phyloP scores from a whole-genome alignment of 2,113 vertebrate species.

The Verasper variegatus region DNA sequence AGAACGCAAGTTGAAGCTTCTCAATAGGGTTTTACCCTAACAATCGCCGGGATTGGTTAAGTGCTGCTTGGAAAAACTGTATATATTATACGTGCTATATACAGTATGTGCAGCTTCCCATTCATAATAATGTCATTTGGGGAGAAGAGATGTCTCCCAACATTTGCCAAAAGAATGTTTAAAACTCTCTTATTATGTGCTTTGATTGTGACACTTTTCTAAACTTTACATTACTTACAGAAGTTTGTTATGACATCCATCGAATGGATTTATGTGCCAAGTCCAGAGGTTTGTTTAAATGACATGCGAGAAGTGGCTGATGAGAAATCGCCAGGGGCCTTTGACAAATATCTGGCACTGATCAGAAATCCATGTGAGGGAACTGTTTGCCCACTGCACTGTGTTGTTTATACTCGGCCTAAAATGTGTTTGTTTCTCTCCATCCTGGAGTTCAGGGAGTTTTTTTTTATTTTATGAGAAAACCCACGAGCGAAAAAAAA shows the following conservation, averaged over 20 bases:
- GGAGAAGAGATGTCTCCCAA: constrained; percentile 4
- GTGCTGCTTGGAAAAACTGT: background rate
- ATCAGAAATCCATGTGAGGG: constrained; percentile 42
- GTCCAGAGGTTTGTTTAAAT: constrained; percentile 61
- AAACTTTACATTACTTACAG: constrained; percentile 59
- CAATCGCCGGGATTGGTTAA: background rate
- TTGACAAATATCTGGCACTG: constrained; percentile 51
- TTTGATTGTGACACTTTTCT: constrained; percentile 52
- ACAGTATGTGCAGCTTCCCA: background rate
- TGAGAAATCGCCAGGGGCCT: background rate
- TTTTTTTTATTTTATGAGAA: constrained; percentile 26
- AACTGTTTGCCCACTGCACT: constrained; percentile 12
- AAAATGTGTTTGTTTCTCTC: constrained; percentile 46
- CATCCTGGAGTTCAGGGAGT: background rate
- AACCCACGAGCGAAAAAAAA: constrained; percentile 23
- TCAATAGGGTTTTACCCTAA: background rate
- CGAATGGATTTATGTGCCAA: constrained; percentile 52
- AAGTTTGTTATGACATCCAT: constrained; percentile 66
- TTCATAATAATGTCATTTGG: constrained; percentile 8
- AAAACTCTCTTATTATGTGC: constrained; percentile 24
- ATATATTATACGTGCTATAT: background rate
- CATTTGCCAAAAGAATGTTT: constrained; percentile 35
- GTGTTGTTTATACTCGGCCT: constrained; percentile 34
- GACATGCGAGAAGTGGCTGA: constrained; percentile 54
- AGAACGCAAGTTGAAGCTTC: background rate